Evolutionary conservation across 2,113 vertebrate species (phyloP).

Genomic region (Thunnus maccoyii): DNA sequence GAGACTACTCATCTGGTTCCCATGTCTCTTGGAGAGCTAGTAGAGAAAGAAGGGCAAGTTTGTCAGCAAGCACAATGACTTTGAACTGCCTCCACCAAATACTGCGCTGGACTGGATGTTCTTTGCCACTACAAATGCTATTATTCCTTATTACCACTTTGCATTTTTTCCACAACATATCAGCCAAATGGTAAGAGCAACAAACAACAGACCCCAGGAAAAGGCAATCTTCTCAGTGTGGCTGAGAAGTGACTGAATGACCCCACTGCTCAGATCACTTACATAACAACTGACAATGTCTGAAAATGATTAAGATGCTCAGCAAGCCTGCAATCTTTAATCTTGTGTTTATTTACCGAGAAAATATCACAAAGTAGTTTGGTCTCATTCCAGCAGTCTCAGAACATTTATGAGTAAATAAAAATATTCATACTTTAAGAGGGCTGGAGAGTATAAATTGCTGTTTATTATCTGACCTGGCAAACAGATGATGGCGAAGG

Average conservation of each 20-base stretch:
- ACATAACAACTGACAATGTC: constrained; percentile 39
- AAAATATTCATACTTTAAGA: constrained; percentile 14
- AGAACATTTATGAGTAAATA: constrained; percentile 17
- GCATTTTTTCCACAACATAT: constrained; percentile 48
- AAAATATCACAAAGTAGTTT: constrained; percentile 26
- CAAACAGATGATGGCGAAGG: constrained; percentile 27
- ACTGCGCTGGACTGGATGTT: constrained; percentile 38
- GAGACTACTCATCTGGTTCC: constrained; percentile 66
- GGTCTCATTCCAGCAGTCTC: constrained; percentile 19
- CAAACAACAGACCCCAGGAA: constrained; percentile 49
- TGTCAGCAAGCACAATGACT: constrained; percentile 58
- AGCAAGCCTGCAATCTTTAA: constrained; percentile 16
- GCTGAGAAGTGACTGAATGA: constrained; percentile 34
- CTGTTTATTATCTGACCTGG: constrained; percentile 18
- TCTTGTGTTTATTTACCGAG: constrained; percentile 38
- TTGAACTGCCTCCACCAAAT: constrained; percentile 63
- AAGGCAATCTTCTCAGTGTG: neutral
- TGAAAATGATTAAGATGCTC: constrained; percentile 55
- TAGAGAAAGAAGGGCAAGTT: constrained; percentile 52
- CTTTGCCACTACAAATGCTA: constrained; percentile 45
- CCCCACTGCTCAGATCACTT: constrained; percentile 41
- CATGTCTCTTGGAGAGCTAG: constrained; percentile 62
- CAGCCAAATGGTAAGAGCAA: constrained; percentile 40
- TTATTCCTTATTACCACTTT: constrained; percentile 45
- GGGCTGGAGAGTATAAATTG: neutral